These are phyloP conservation scores for Andrena cerasifolii DNA, from an alignment of 1,140 invertebrate genomes.

Conservation along the genomic window DNA sequence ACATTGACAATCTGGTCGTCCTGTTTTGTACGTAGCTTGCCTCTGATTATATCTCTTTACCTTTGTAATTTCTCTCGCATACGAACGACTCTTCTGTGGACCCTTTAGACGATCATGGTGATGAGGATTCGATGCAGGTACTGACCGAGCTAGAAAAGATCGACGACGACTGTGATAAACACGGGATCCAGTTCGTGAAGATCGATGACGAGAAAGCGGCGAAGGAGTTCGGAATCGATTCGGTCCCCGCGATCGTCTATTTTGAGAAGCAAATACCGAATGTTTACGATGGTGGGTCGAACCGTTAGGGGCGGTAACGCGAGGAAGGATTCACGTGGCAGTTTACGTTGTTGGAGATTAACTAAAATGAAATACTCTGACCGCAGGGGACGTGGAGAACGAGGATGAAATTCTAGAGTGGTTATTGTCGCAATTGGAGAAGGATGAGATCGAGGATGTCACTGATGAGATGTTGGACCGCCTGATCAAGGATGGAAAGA, in stretches of 20 bases:
- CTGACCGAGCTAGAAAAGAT: slow-evolving; percentile 94
- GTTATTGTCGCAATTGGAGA: slow-evolving; percentile 92
- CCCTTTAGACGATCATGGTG: slow-evolving; percentile 89
- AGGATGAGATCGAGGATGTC: slow-evolving; percentile 97
- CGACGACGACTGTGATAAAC: slow-evolving; percentile 95
- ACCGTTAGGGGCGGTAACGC: neutral
- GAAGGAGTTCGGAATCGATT: slow-evolving; percentile 93
- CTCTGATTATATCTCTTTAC: neutral
- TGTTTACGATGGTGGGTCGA: slow-evolving; percentile 90
- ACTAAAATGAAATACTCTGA: slow-evolving; percentile 37
- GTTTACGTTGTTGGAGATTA: too few species aligned
- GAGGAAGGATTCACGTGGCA: neutral
- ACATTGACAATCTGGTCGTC: slow-evolving; percentile 95
- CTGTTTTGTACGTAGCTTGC: slow-evolving; percentile 91
- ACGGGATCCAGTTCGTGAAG: slow-evolving; percentile 97
- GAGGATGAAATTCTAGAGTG: slow-evolving; percentile 96
- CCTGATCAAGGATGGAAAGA: slow-evolving; percentile 93
- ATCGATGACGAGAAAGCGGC: slow-evolving; percentile 93
- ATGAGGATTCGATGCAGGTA: slow-evolving; percentile 92
- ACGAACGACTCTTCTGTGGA: slow-evolving; percentile 57
- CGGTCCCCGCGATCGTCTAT: slow-evolving; percentile 93
- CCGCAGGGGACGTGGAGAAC: slow-evolving; percentile 91
- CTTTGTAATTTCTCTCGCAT: too few species aligned
- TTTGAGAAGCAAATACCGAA: slow-evolving; percentile 97
- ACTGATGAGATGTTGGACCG: slow-evolving; percentile 96